A percentile compares a stretch with the other conserved stretches of the same genome.
Evolutionary conservation across 2,797 vertebrate species (phyloP).

Genomic region (Amniataba percoides): DNA sequence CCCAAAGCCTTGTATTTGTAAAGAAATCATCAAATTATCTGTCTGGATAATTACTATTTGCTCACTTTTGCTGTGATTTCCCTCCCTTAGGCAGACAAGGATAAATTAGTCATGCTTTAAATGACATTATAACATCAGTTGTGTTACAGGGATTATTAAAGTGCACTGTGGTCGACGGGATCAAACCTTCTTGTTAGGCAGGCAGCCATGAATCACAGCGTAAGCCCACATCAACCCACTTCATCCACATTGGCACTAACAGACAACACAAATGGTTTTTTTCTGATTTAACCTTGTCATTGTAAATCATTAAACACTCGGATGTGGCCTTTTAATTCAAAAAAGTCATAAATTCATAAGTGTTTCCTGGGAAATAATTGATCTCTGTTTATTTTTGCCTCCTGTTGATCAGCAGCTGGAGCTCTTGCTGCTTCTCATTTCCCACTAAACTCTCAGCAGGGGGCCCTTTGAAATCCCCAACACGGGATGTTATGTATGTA

Average conservation of each 20-base stretch:
- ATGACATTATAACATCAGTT: conserved; percentile 61
- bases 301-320: conserved; percentile 4
- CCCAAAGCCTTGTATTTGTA: conserved; percentile 46
- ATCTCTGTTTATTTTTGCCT: conserved; percentile 41
- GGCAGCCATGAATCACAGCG: conserved; percentile 61
- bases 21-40: conserved; percentile 50
- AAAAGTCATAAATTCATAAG: not conserved
- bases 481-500: conserved; percentile 72
- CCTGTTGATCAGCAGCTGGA: conserved; percentile 51
- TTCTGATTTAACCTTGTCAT: not conserved
- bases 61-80: conserved; percentile 66
- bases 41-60: conserved; percentile 65
- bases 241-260: conserved; percentile 29
- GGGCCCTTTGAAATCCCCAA: conserved; percentile 61
- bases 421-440: conserved; percentile 46
- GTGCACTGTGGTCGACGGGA: conserved; percentile 67
- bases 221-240: conserved; percentile 58
- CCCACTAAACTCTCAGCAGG: conserved; percentile 51
- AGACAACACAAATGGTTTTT: conserved; percentile 18
- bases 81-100: conserved; percentile 57
- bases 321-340: conserved; percentile 2
- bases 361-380: not conserved
- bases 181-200: conserved; percentile 65
- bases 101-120: conserved; percentile 72
- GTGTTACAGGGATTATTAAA: conserved; percentile 67